These are phyloP conservation scores for Arrhamphus sclerolepis DNA, from an alignment of 2,797 vertebrate genomes.

Conservation along the genomic window DNA sequence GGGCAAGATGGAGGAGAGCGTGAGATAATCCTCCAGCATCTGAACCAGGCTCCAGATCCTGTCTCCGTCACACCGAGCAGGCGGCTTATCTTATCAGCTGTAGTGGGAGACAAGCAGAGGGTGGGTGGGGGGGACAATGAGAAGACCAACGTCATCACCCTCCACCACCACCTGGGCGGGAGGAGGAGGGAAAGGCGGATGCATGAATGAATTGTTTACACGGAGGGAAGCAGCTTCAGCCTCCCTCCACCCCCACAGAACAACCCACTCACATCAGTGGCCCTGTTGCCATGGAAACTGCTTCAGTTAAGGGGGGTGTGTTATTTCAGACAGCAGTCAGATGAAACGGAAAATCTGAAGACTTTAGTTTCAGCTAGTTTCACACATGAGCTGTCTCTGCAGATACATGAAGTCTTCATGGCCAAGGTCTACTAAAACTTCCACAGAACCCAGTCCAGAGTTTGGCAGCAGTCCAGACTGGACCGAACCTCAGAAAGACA, in stretches of 20 bases:
- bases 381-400: too few relatives aligned
- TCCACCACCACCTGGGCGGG: slow-evolving; percentile 48
- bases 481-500: too few relatives aligned
- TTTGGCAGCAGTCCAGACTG: too few relatives aligned
- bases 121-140: slow-evolving; percentile 56
- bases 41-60: slow-evolving; percentile 77
- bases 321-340: background rate
- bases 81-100: slow-evolving; percentile 44
- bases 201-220: slow-evolving; percentile 44
- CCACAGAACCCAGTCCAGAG: too few relatives aligned
- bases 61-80: slow-evolving; percentile 23
- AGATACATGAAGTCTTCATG: too few relatives aligned
- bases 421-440: too few relatives aligned
- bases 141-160: slow-evolving; percentile 28
- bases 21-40: slow-evolving; percentile 73
- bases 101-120: slow-evolving; percentile 44
- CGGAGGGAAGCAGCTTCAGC: slow-evolving; percentile 16
- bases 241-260: slow-evolving; percentile 26
- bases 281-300: slow-evolving; percentile 76
- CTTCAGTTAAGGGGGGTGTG: slow-evolving; percentile 52
- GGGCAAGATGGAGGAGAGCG: slow-evolving; percentile 72
- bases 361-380: too few relatives aligned
- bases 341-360: slow-evolving; percentile 32
- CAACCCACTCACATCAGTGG: slow-evolving; percentile 46
- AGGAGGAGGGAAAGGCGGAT: slow-evolving; percentile 20